Conservation (phyloP, 2,113 vertebrate species). For the Barbus barbus region DNA sequence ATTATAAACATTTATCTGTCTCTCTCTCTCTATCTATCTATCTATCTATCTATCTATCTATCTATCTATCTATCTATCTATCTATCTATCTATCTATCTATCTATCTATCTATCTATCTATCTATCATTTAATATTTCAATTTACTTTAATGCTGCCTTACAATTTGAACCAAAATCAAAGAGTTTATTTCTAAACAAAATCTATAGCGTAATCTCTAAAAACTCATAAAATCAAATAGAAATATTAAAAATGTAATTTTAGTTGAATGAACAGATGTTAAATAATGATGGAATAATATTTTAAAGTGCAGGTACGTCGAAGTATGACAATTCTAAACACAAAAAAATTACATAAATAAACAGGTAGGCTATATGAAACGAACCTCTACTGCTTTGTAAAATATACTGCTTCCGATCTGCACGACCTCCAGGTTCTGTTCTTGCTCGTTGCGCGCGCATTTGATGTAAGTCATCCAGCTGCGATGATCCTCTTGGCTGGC, state of each 20-base stretch:
- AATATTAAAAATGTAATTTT: neutral
- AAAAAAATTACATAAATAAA: neutral
- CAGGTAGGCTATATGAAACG: neutral
- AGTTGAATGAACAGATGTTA: neutral
- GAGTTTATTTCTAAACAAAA: neutral
- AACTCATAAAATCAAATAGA: neutral
- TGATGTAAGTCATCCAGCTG: constrained; percentile 99
- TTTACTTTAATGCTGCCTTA: no score
- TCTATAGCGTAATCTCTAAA: neutral
- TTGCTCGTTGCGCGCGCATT: constrained; percentile 94
- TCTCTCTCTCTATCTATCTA: no score
- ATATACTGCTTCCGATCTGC: constrained; percentile 95
- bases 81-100: neutral
- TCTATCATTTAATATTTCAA: no score
- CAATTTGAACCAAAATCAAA: neutral
- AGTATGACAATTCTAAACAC: neutral
- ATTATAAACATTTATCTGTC: no score
- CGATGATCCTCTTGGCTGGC: constrained; percentile 97
- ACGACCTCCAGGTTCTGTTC: constrained; percentile 98
- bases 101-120: neutral
- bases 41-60: no score
- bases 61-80: neutral
- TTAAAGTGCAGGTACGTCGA: neutral
- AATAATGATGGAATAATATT: neutral
- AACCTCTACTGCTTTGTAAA: constrained; percentile 96